Conservation (phyloP, 2,888 invertebrate genomes). For the Auanema sp. region DNA sequence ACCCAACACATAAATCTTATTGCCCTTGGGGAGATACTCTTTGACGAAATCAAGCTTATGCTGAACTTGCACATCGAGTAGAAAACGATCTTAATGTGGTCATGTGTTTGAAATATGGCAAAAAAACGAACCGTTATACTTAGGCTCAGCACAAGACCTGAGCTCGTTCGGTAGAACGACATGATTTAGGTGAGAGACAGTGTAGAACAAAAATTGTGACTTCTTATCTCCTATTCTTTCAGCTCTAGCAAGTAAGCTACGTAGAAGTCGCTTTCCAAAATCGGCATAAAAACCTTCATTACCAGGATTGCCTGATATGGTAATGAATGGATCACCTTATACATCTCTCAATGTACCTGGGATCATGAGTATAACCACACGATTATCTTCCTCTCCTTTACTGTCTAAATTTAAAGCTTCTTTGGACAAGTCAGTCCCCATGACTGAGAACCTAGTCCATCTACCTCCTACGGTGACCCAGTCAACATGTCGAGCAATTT, state of each 20-base stretch:
- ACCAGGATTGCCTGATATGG: conserved; percentile 53
- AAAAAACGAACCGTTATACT: conserved; percentile 25
- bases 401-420: conserved; percentile 29
- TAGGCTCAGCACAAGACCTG: conserved; percentile 32
- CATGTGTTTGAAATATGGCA: background rate
- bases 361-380: conserved; percentile 46
- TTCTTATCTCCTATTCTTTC: conserved; percentile 33
- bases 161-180: conserved; percentile 48
- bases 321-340: too few relatives aligned
- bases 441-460: conserved; percentile 54
- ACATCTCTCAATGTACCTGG: too few relatives aligned
- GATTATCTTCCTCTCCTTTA: conserved; percentile 30
- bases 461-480: conserved; percentile 48
- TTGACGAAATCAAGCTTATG: conserved; percentile 51
- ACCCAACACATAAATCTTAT: conserved; percentile 44
- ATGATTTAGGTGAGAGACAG: conserved; percentile 56
- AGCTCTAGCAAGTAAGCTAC: conserved; percentile 38
- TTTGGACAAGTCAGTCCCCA: conserved; percentile 40
- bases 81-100: conserved; percentile 45
- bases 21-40: conserved; percentile 44
- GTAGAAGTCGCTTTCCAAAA: conserved; percentile 44
- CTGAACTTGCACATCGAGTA: conserved; percentile 48
- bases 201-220: conserved; percentile 43
- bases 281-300: conserved; percentile 58
- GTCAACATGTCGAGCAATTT: conserved; percentile 39